Conservation (phyloP, 2,113 vertebrate genomes). For the Bujurquina vittata region DNA sequence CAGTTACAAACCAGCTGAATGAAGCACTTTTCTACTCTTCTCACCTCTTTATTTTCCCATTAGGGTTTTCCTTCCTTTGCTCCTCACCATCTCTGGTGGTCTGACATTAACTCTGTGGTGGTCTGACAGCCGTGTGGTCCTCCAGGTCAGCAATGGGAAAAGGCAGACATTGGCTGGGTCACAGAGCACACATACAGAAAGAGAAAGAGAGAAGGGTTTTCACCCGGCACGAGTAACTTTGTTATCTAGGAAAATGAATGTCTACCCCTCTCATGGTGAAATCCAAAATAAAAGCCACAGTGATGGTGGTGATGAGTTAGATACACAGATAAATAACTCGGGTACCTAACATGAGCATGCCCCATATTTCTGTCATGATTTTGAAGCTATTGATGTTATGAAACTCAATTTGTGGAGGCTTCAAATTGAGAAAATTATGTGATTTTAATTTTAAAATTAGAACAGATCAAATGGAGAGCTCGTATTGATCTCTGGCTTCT, state of each 20-base stretch:
- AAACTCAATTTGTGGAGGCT: neutral
- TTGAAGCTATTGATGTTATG: neutral
- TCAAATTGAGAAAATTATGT: neutral
- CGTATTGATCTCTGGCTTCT: neutral
- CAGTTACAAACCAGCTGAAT: neutral
- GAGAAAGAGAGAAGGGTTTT: conserved; percentile 29
- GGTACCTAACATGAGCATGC: neutral
- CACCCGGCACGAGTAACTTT: conserved; percentile 43
- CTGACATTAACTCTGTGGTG: conserved; percentile 51
- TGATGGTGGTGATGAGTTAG: neutral
- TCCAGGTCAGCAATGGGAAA: conserved; percentile 25
- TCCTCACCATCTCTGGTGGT: conserved; percentile 56
- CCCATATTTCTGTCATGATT: neutral
- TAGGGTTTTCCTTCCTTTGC: neutral
- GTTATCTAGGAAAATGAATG: conserved; percentile 3
- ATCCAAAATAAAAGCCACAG: neutral
- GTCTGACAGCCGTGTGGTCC: conserved; percentile 59
- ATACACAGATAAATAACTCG: neutral
- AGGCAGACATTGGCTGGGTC: conserved; percentile 27
- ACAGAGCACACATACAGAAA: conserved; percentile 25
- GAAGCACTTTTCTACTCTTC: neutral
- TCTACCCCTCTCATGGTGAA: neutral
- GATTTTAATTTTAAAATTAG: neutral
- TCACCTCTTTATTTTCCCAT: neutral
- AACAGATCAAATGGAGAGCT: neutral